Evolutionary conservation across 2,113 vertebrate species (phyloP), one percentile per base, ranked within the genome.

Genomic region (Leucoraja erinaceus): DNA sequence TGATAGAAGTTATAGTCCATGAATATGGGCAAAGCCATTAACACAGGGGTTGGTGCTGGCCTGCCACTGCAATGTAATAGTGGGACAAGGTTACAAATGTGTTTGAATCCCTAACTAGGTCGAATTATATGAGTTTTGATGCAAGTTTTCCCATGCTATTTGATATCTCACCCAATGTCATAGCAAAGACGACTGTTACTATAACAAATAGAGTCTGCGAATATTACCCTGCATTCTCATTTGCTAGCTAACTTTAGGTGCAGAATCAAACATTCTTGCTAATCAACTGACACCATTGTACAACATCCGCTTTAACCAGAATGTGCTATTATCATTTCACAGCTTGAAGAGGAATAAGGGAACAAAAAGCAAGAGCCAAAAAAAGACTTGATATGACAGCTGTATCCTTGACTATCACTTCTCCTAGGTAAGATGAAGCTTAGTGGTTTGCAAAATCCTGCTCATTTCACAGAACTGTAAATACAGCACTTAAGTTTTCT

Each of bases 281-380:
- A 84, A 84, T 8, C 12, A 84, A 22, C 81, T 84, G 81, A 61
- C 11, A n/a, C 54, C n/a, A 33, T n/a, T 61, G 61, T 59, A 63
- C 31, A 88, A 88, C 28, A 88, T 31, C 59, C 83, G 83, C 31
- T 88, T 66, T 31, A 88, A 88, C 59, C 83, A 88, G 59, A 66
- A 88, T 31, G 22, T 7, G 5, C 14, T 31, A 88, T 63, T 63
- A n/a, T 63, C 11, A 63, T 88, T 88, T 31, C 61, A 18, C 83
- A 88, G 83, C 59, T 63, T 63, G 28, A n/a, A 12, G 83, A 88
- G 59, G 61, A 63, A 66, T 33, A 66, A 66, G 5, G 11, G n/a
- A 88, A 88, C 28, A 63, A 31, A n/a, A 16, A 31, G 5, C 10
- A 31, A 88, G 38, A 88, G 14, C 59, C 22, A 88, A 88, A 63